Base-by-base conservation (phyloP, 1,140 invertebrate genomes). In the Caenorhabditis remanei region DNA sequence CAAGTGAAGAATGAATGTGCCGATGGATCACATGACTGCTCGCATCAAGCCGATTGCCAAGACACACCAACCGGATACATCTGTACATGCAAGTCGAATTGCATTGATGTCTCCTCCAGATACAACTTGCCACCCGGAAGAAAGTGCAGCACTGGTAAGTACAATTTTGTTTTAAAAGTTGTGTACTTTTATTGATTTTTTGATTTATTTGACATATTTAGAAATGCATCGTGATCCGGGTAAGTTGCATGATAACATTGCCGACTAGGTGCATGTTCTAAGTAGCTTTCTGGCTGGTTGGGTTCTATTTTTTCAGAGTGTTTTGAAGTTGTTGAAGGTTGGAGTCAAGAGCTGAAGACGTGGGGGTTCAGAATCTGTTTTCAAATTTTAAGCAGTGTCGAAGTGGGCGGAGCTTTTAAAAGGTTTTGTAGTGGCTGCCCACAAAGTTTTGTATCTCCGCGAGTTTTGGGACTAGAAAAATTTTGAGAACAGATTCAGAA, bases 31-130 rank as follows among this genome's bases (percentile, higher is more conserved):
- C 83, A 21, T 85, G 93, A 88, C 86, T 93, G 93, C 88, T 90
- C 93, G 55, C 90, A 89, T 8, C 91, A 92, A 84, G 93, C 93
- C 9, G 75, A 89, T 11, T 94, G 93, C 88, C 86, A 91, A 41
- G 93, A 94, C 87, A 88, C 90, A 24, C 89, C 88, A 16, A 93
- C 93, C 32, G 84, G 89, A n/a, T 93, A 89, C 88, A 87, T 90
- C 5, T 94, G 93, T 88, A 67, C 89, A 19, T 94, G 93, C 87
- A 90, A 91, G 9, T 88, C 91, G 40, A 93, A 93, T 13, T 94
- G 87, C 87, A 87, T 89, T 48, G 93, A 93, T 58, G 90, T 90
- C 41, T 93, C 92, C 9, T 93, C 92, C 13, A 90, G 91, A 50
- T 89, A 88, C 85, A 90, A 87, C 32, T 71, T 92, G 32, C 58